Percentiles rank a stretch among this genome's conserved stretches.
These are phyloP conservation scores for Leucosticte australis DNA, from an alignment of 2,113 vertebrate genomes.

Conservation along the genomic window DNA sequence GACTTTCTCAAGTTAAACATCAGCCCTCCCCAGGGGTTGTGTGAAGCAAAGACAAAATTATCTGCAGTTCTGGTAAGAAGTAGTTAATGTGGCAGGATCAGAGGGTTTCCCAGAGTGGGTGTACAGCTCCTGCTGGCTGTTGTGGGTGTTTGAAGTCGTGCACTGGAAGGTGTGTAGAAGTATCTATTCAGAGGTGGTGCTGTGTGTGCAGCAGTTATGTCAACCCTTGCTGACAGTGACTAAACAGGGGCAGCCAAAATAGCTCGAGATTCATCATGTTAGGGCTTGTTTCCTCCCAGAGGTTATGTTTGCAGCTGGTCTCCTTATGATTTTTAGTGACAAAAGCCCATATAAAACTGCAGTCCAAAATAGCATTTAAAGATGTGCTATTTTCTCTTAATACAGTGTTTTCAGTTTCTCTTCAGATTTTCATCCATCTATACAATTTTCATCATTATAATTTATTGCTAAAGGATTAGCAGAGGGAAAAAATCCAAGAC, in stretches of 20 bases:
- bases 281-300: neutral
- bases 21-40: rapidly evolving
- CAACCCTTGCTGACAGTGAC: neutral
- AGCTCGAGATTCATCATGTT: neutral
- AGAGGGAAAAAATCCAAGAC: neutral
- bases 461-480: neutral
- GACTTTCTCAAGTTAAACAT: neutral
- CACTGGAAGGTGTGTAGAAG: neutral
- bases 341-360: neutral
- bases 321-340: neutral
- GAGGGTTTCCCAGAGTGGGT: neutral
- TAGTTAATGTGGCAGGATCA: neutral
- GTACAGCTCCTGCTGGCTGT: rapidly evolving
- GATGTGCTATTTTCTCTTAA: neutral
- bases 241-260: neutral
- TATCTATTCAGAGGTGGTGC: neutral
- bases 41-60: neutral
- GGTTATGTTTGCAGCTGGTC: neutral
- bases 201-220: neutral
- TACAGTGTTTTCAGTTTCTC: neutral
- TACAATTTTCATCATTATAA: neutral
- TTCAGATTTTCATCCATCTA: neutral
- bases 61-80: neutral
- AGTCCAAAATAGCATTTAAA: neutral
- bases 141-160: neutral